Conservation (phyloP, 2,113 vertebrate genomes). For the Brachionichthys hirsutus region DNA sequence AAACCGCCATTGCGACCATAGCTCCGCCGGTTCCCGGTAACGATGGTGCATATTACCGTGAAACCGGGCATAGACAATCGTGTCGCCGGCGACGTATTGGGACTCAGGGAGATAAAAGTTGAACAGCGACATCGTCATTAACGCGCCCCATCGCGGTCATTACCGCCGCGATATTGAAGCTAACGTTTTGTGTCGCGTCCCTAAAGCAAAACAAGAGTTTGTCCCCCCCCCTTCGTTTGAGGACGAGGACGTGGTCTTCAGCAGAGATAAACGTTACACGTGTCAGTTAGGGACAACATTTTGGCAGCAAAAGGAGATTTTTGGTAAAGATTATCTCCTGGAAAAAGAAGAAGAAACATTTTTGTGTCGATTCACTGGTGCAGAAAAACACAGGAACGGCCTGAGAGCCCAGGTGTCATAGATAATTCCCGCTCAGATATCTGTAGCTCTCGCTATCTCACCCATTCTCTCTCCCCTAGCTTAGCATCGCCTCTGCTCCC, state of each 20-base stretch:
- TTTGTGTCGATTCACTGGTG: constrained; percentile 68
- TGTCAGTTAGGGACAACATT: constrained; percentile 75
- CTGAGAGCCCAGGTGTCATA: constrained; percentile 74
- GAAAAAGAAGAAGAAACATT: constrained; percentile 48
- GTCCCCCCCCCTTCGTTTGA: constrained; percentile 62
- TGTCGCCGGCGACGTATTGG: too few species aligned
- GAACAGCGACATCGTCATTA: constrained; percentile 69
- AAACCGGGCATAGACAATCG: too few species aligned
- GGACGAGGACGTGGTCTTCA: constrained; percentile 65
- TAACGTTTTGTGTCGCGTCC: constrained; percentile 56
- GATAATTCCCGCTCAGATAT: constrained; percentile 74
- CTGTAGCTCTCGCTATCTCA: constrained; percentile 61
- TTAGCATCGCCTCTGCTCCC: constrained; percentile 70
- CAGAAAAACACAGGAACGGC: constrained; percentile 61
- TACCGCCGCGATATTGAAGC: constrained; percentile 66
- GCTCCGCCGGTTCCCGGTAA: too few species aligned
- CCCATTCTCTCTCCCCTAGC: constrained; percentile 56
- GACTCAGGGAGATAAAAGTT: too few species aligned
- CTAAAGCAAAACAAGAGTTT: constrained; percentile 52
- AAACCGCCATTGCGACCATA: too few species aligned
- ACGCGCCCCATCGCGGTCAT: constrained; percentile 59
- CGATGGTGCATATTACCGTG: too few species aligned
- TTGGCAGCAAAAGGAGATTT: constrained; percentile 67
- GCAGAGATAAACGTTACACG: constrained; percentile 63
- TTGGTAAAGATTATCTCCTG: constrained; percentile 67